These are phyloP conservation scores for Podarcis cretensis DNA, from an alignment of 2,113 vertebrate species.

Conservation along the genomic window DNA sequence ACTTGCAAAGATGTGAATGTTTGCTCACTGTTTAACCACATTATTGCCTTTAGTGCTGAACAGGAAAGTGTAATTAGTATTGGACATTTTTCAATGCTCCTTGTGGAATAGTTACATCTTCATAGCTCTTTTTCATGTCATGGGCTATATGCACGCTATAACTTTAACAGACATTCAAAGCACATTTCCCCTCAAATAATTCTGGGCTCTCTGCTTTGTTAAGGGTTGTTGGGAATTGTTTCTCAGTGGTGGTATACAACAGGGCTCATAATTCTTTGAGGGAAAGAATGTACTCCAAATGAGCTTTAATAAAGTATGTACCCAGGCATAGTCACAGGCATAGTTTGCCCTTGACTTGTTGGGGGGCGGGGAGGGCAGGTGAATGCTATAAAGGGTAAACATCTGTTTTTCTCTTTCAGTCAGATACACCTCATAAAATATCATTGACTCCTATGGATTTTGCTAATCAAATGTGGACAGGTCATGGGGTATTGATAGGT, in stretches of 20 bases:
- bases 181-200: too few relatives aligned
- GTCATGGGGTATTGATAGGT: slow-evolving; percentile 76
- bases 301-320: too few relatives aligned
- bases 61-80: neutral
- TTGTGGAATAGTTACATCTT: slow-evolving; percentile 12
- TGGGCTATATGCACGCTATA: neutral
- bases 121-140: neutral
- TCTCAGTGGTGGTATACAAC: too few relatives aligned
- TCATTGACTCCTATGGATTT: slow-evolving; percentile 76
- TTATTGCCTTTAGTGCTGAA: too few relatives aligned
- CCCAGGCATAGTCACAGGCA: neutral
- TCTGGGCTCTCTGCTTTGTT: too few relatives aligned
- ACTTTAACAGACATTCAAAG: too few relatives aligned
- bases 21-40: too few relatives aligned
- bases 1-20: too few relatives aligned
- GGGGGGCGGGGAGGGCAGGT: too few relatives aligned
- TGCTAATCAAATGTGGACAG: slow-evolving; percentile 68
- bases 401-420: slow-evolving; percentile 60
- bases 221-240: too few relatives aligned
- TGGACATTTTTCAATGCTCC: neutral
- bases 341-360: neutral
- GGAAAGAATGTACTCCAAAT: too few relatives aligned
- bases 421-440: slow-evolving; percentile 75
- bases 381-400: neutral
- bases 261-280: too few relatives aligned